These are phyloP conservation scores for Pseudolaguvia tuberculata DNA, from an alignment of 2,113 vertebrate genomes.

Conservation along the genomic window DNA sequence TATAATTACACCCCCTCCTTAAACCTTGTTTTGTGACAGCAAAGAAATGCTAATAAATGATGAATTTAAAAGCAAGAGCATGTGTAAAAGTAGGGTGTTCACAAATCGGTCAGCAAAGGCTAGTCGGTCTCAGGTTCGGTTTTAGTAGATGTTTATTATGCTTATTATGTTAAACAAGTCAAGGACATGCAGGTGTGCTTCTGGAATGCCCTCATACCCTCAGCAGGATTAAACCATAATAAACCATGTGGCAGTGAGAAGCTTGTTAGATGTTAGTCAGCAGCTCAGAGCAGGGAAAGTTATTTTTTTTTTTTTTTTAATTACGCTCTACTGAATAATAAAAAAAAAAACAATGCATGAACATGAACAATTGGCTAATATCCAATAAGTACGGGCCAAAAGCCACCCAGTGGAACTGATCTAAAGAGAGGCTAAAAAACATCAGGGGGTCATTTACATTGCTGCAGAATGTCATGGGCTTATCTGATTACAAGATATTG, in stretches of 20 bases:
- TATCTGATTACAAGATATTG: background rate
- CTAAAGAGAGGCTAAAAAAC: background rate
- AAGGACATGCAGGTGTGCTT: slow-evolving; percentile 10
- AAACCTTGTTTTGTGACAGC: background rate
- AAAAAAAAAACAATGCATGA: too few species aligned
- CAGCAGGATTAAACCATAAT: background rate
- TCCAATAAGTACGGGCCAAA: background rate
- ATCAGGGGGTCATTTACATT: background rate
- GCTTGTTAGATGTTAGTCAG: background rate
- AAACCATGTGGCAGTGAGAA: background rate
- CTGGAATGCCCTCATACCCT: background rate
- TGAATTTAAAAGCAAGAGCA: background rate
- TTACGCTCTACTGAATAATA: background rate
- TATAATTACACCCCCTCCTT: too few species aligned
- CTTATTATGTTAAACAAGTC: background rate
- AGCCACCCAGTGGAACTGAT: background rate
- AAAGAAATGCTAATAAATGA: background rate
- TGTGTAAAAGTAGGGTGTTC: background rate
- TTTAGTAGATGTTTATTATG: background rate
- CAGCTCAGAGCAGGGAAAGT: background rate
- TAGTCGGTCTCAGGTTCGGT: background rate
- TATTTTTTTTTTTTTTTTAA: background rate
- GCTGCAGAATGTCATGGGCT: background rate
- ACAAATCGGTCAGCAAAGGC: background rate
- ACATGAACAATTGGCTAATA: background rate